phyloP scores from a whole-genome alignment of 2,797 vertebrate species.

The Galago senegalensis region DNA sequence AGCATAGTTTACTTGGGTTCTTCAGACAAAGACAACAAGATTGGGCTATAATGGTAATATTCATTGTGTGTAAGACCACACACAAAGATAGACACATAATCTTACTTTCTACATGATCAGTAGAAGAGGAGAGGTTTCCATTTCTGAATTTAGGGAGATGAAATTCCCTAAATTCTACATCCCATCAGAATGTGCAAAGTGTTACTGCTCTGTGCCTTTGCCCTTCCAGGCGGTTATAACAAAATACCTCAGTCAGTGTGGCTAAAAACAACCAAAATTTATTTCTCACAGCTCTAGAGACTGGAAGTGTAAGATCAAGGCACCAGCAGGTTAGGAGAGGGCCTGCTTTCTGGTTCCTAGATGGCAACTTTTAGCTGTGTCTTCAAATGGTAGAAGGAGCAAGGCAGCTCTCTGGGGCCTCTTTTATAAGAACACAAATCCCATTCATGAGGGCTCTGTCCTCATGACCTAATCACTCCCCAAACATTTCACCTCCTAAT shows the following conservation, averaged over 20 bases:
- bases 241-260: neutral
- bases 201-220: neutral
- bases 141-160: conserved; percentile 35
- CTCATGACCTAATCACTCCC: neutral
- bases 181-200: neutral
- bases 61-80: neutral
- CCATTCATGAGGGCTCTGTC: neutral
- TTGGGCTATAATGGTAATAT: neutral
- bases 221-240: neutral
- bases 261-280: neutral
- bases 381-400: neutral
- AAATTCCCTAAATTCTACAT: neutral
- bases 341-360: neutral
- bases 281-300: neutral
- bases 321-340: neutral
- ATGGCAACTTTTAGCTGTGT: neutral
- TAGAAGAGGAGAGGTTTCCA: neutral
- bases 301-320: neutral
- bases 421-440: neutral
- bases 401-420: neutral
- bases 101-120: conserved; percentile 7
- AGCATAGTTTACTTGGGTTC: conserved; percentile 5
- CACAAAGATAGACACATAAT: conserved; percentile 1
- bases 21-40: conserved; percentile 47
- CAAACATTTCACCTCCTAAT: neutral